phyloP scores from a whole-genome alignment of 2,113 vertebrate species.

The Cololabis saira region DNA sequence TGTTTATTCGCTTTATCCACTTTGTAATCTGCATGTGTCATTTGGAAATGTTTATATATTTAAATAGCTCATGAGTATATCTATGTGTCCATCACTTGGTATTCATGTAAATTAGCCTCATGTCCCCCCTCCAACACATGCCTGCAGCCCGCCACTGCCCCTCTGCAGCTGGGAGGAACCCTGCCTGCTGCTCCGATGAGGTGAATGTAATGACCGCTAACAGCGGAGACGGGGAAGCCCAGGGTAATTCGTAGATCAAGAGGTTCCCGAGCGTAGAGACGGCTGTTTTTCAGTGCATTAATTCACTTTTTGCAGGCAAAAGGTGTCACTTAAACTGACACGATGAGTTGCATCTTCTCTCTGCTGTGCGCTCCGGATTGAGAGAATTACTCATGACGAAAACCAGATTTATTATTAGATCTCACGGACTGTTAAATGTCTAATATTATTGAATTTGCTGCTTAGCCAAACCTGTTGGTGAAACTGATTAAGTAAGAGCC shows the following conservation, averaged over 20 bases:
- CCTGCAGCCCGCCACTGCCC: not conserved
- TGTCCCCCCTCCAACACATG: not conserved
- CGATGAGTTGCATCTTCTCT: not conserved
- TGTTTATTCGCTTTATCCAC: too few species aligned
- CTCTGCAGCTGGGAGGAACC: not conserved
- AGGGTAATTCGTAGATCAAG: not conserved
- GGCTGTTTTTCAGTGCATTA: too few species aligned
- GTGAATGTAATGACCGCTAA: not conserved
- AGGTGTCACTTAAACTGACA: not conserved
- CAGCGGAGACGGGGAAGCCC: not conserved
- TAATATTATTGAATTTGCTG: too few species aligned
- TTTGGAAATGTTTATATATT: too few species aligned
- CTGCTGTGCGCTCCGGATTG: not conserved
- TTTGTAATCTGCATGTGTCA: too few species aligned
- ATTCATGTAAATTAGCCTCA: not conserved
- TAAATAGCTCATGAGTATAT: too few species aligned
- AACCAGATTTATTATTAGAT: not conserved
- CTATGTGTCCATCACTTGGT: not conserved
- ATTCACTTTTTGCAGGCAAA: not conserved
- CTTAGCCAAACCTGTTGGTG: too few species aligned
- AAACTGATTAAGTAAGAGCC: too few species aligned
- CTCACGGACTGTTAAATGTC: too few species aligned
- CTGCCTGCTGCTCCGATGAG: not conserved
- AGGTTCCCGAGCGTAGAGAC: not conserved
- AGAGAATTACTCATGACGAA: not conserved